Percentiles rank a stretch among this genome's conserved stretches.
Evolutionary conservation across 2,113 vertebrate genomes (phyloP).

Genomic region (Pseudorectes ferrugineus): DNA sequence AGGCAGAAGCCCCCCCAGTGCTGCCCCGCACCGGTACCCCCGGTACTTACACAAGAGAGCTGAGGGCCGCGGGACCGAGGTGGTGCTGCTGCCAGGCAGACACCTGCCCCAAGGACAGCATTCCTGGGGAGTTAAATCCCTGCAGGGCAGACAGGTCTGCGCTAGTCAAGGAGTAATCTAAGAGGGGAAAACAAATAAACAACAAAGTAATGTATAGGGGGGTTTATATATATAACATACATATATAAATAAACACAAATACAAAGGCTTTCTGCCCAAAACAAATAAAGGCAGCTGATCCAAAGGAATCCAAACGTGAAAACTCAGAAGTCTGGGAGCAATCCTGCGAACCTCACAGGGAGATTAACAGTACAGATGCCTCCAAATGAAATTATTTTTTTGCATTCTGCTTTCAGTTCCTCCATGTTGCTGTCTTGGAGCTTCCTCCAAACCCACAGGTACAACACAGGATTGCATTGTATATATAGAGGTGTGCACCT

Average conservation of each 20-base stretch:
- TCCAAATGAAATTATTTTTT: not conserved
- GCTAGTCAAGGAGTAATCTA: slow-evolving; percentile 95
- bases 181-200: not conserved
- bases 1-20: not conserved
- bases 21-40: rapidly evolving
- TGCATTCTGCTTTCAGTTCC: not conserved
- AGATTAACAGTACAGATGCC: not conserved
- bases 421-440: not conserved
- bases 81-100: slow-evolving; percentile 99
- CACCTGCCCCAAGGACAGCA: slow-evolving; percentile 92
- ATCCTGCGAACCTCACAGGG: not conserved
- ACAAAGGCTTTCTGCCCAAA: not conserved
- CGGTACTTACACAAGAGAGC: slow-evolving; percentile 93
- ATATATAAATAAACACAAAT: not conserved
- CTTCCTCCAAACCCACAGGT: not conserved
- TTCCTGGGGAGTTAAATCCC: slow-evolving; percentile 91
- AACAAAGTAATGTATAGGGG: not conserved
- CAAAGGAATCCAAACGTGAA: not conserved
- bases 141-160: slow-evolving; percentile 94
- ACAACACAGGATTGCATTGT: not conserved
- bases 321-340: not conserved
- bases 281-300: not conserved
- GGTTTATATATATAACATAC: too few species aligned
- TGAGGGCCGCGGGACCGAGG: slow-evolving; percentile 90
- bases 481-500: not conserved